Base-by-base conservation (phyloP, 1,140 invertebrate genomes). In the Megalonaias nervosa region DNA sequence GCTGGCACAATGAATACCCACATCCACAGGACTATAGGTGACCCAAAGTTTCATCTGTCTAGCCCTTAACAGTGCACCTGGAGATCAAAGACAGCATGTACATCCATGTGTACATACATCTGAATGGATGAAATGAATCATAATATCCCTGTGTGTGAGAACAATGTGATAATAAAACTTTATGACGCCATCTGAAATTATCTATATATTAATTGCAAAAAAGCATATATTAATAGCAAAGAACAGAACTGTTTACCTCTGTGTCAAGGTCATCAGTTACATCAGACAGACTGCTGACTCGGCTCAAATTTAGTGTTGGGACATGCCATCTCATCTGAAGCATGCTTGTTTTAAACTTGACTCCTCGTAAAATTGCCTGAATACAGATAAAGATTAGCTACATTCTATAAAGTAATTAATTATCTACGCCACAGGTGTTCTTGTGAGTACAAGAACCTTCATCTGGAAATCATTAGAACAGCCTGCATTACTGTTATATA, bases 291-390 rank as follows among this genome's bases (percentile, higher is more conserved):
- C 67, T 81, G 62, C 84, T 83, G 64, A 76, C 59, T 74, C 81
- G 74, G 17, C 81, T 81, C 26, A 90, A 89, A 21, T 78, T 76
- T 17, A 81, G 72, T 23, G 80, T 81, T 0, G 78, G 77, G 57
- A 88, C 90, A 71, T 92, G 90, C 85, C 91, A 89, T 58, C 81
- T 87, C 67, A 91, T 87, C 70, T 89, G 89, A 19, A 92, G 81
- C 21, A 85, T 66, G 75, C 90, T 91, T 73, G 90, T 90, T 56
- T 91, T 91, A 67, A 90, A 91, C 26, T 90, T 90, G 58, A 88
- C 87, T 23, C 90, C 91, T 57, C 89, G 66, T 64, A 90, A 59
- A 72, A 89, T 85, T 83, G 81, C 90, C 92, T 84, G 88, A 64
- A 76, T 69, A 58, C 70, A 74, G 74, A 58, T 73, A 68, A 14